Base-by-base conservation (phyloP, 2,888 invertebrate genomes). In the Phyto melanocephala region DNA sequence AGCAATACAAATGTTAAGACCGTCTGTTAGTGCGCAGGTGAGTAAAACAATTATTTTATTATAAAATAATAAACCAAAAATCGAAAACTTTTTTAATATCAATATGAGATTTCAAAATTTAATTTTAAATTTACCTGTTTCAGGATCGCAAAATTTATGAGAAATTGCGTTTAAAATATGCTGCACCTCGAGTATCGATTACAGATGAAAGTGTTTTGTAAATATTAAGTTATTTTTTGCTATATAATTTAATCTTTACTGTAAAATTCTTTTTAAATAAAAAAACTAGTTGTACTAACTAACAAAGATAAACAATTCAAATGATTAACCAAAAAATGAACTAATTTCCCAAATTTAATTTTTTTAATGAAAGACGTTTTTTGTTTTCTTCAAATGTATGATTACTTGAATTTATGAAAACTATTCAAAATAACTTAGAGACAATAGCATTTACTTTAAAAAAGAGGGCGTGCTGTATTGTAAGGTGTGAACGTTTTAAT, bases 21-120 rank as follows among this genome's bases (percentile, higher is more conserved):
- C 98, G 13, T 99, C 99, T 0, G 97, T 99, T 17, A 94, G 95
- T 20, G 92, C 93, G 56, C 94, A 95, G 92, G 94, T 94, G 89
- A 88, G 86, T 56, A 10, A 28, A 8, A 22, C 7, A 56, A 6
- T n/a, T 33, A 35, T 35, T 10, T 20, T n/a, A n/a, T n/a, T n/a
- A n/a, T n/a, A n/a, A n/a, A 28, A 28, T 28, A 28, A 5, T 28
- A 28, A 28, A 28, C 6, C 6, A 5, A 3, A 28, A 6, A 28
- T 5, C 28, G 4, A 3, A 28, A 28, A 6, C 28, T 28, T 28
- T 3, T 28, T 28, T 28, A 3, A 28, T 28, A 28, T 3, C 6
- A 28, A 28, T 5, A 28, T 6, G 8, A 6, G 11, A 11, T 37
- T 37, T 37, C 8, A 37, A 37, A 37, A 37, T 37, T 37, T 37